A percentile compares a stretch with the other conserved stretches of the same genome.
Evolutionary conservation across 2,797 vertebrate genomes (phyloP).

Genomic region (Aphelocoma californica): DNA sequence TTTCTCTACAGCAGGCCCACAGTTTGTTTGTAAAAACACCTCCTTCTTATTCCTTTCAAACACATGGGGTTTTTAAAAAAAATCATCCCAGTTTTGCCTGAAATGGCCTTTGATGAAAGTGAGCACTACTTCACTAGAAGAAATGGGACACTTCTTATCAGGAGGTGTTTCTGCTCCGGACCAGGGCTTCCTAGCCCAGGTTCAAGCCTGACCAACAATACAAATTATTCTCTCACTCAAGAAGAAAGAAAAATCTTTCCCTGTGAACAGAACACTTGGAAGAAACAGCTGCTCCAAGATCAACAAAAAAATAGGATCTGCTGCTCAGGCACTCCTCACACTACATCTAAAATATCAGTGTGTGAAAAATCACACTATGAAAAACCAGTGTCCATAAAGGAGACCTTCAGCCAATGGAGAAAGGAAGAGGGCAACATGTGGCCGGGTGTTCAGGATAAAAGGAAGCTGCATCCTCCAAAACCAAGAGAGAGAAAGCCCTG

Average conservation of each 20-base stretch:
- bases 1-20: too few relatives aligned
- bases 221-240: too few relatives aligned
- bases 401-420: too few relatives aligned
- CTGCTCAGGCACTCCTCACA: background rate
- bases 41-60: too few relatives aligned
- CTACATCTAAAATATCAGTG: background rate
- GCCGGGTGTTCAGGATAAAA: too few relatives aligned
- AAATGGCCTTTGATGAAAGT: background rate
- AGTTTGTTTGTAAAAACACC: too few relatives aligned
- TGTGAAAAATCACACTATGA: fast-evolving
- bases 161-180: background rate
- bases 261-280: background rate
- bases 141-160: background rate
- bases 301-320: background rate
- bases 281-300: background rate
- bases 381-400: background rate
- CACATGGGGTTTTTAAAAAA: too few relatives aligned
- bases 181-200: fast-evolving
- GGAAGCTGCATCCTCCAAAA: too few relatives aligned
- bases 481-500: too few relatives aligned
- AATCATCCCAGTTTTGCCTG: fast-evolving
- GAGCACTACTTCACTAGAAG: background rate
- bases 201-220: fast-evolving
- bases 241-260: background rate
- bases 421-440: too few relatives aligned